phyloP scores from a whole-genome alignment of 2,888 invertebrate genomes.

The Lysandra bellargus region DNA sequence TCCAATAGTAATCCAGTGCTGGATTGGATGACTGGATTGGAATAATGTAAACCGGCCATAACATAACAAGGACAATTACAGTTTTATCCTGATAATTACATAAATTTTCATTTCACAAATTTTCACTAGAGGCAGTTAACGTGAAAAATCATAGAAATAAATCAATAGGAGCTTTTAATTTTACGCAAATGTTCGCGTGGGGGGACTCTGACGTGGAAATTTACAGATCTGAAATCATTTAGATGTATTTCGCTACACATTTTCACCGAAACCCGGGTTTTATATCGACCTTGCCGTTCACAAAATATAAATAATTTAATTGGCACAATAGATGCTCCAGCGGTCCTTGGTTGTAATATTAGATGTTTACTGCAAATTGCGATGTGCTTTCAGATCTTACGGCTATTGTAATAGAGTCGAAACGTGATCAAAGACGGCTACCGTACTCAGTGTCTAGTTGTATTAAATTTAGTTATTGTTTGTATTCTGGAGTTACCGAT shows the following conservation, averaged over 20 bases:
- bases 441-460: background rate
- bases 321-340: slow-evolving; percentile 29
- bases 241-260: background rate
- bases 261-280: background rate
- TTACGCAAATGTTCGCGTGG: background rate
- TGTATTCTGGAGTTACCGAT: background rate
- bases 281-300: background rate
- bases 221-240: background rate
- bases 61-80: too few relatives aligned
- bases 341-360: slow-evolving; percentile 24
- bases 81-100: too few relatives aligned
- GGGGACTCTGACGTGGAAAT: background rate
- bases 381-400: background rate
- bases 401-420: background rate
- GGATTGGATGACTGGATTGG: too few relatives aligned
- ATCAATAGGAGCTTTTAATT: background rate
- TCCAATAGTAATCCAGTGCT: too few relatives aligned
- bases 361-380: background rate
- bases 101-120: too few relatives aligned
- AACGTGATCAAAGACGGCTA: background rate
- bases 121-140: background rate
- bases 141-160: background rate
- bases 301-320: slow-evolving; percentile 24
- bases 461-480: slow-evolving; percentile 13
- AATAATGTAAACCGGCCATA: too few relatives aligned